Conservation (phyloP, 2,113 vertebrate genomes). For the Psephotus haematonotus region DNA sequence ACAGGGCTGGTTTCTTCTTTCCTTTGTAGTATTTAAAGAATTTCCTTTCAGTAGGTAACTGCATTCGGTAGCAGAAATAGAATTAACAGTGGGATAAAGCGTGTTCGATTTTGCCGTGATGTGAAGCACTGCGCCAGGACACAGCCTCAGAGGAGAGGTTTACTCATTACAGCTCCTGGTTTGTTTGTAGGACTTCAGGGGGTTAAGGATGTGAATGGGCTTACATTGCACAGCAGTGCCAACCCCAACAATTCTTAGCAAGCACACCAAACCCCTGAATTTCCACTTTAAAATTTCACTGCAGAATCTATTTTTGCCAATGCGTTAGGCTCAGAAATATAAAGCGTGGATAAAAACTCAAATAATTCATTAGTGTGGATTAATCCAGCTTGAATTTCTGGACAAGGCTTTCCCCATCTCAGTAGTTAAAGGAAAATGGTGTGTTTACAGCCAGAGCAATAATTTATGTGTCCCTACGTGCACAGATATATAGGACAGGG, state of each 20-base stretch:
- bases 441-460: not conserved
- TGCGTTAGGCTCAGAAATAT: not conserved
- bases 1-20: not conserved
- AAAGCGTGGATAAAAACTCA: not conserved
- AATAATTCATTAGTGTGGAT: not conserved
- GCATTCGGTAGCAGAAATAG: conserved; percentile 33
- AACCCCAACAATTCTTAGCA: not conserved
- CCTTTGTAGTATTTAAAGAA: conserved; percentile 7
- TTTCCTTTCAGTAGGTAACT: conserved; percentile 34
- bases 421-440: not conserved
- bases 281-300: not conserved
- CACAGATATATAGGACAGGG: not conserved
- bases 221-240: not conserved
- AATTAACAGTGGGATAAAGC: conserved; percentile 45
- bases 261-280: not conserved
- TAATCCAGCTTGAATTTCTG: not conserved
- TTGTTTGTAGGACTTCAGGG: not conserved
- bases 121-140: not conserved
- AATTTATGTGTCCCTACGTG: not conserved
- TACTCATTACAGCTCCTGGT: not conserved
- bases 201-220: not conserved
- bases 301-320: not conserved
- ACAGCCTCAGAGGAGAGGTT: not conserved
- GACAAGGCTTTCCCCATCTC: not conserved
- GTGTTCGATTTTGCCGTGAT: not conserved